Evolutionary conservation across 2,113 vertebrate genomes (phyloP).

Genomic region (Ellobius talpinus): DNA sequence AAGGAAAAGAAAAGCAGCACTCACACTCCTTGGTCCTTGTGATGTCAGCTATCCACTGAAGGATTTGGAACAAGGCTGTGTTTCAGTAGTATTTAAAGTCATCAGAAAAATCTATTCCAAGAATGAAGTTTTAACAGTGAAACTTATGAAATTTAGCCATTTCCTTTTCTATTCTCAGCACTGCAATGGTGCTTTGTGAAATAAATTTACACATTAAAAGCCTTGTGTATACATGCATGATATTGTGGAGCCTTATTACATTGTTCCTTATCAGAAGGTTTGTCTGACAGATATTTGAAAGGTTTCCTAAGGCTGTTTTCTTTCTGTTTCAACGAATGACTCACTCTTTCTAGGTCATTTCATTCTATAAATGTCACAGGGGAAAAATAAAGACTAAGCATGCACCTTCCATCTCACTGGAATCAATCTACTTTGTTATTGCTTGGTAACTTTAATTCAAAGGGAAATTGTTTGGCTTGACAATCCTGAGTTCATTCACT

Average conservation of each 20-base stretch:
- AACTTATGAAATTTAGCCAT: slow-evolving; percentile 7
- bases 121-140: not conserved
- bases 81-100: slow-evolving; percentile 11
- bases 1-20: not conserved
- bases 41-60: not conserved
- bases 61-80: not conserved
- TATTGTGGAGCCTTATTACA: slow-evolving; percentile 1
- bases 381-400: not conserved
- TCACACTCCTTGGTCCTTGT: not conserved
- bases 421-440: not conserved
- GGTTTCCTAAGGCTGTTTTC: not conserved
- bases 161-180: not conserved
- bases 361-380: slow-evolving; percentile 12
- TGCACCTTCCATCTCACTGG: not conserved
- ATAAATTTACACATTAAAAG: not conserved
- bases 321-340: slow-evolving; percentile 34
- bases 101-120: slow-evolving; percentile 3
- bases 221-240: not conserved
- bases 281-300: slow-evolving; percentile 11
- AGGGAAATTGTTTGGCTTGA: slow-evolving; percentile 42
- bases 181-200: not conserved
- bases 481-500: not conserved
- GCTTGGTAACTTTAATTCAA: not conserved
- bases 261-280: not conserved
- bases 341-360: not conserved